Evolutionary conservation across 2,888 invertebrate genomes (phyloP).

Genomic region (Carpatolechia fugitivella): DNA sequence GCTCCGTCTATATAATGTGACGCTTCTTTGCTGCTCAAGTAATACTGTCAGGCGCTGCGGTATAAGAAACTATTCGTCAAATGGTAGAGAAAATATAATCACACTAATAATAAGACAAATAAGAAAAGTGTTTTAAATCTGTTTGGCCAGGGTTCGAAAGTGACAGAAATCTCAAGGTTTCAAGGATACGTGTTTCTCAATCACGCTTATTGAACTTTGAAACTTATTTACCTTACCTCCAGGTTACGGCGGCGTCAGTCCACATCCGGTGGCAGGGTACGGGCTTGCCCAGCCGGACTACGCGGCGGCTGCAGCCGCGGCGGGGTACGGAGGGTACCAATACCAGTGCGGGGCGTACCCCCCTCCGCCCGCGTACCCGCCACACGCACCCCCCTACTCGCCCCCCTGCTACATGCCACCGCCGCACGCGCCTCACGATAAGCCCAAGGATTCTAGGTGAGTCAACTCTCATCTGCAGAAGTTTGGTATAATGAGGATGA

Average conservation of each 20-base stretch:
- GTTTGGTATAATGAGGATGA: no score
- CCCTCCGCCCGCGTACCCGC: slow-evolving; percentile 79
- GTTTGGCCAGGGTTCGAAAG: no score
- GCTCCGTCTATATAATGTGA: slow-evolving; percentile 38
- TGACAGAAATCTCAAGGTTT: no score
- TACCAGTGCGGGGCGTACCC: slow-evolving; percentile 82
- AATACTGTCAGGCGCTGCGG: slow-evolving; percentile 35
- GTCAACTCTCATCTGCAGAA: slow-evolving; percentile 34
- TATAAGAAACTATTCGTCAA: no score
- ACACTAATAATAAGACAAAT: no score
- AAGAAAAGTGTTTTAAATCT: no score
- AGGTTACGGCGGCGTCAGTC: slow-evolving; percentile 92
- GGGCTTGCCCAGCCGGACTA: slow-evolving; percentile 91
- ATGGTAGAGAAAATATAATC: no score
- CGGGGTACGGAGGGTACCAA: slow-evolving; percentile 80
- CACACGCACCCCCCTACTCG: slow-evolving; percentile 86
- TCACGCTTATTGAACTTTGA: no score
- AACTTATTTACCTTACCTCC: slow-evolving; percentile 14
- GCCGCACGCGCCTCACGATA: slow-evolving; percentile 90
- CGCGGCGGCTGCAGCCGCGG: slow-evolving; percentile 86
- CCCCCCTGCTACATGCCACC: slow-evolving; percentile 94
- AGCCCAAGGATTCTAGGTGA: slow-evolving; percentile 87
- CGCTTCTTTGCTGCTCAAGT: no score
- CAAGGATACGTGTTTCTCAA: no score
- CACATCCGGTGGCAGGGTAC: slow-evolving; percentile 87